Evolutionary conservation across 2,888 invertebrate genomes (phyloP), one percentile per base, ranked within the genome.

Genomic region (Philonicus albiceps): DNA sequence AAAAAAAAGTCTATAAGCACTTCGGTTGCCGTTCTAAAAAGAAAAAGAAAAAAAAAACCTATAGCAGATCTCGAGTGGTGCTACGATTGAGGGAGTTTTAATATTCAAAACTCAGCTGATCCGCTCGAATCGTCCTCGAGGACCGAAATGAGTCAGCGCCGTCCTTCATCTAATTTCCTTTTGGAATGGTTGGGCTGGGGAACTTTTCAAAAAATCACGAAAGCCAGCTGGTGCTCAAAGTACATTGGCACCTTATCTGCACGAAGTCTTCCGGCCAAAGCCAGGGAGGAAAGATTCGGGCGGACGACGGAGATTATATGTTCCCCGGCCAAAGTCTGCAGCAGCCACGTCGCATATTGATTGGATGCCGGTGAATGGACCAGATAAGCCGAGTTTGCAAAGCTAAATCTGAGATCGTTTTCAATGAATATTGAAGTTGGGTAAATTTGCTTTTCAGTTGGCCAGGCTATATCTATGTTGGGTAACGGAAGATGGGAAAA

Each of bases 351-450:
- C 64, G 64, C 64, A 73, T 84, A 84, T 84, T 84, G 84, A 84
- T 84, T 84, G 84, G 37, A 73, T 43, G 73, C 84, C 72, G 84
- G 81, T 73, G 84, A 73, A 81, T 81, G 81, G 81, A 81, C 55
- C 84, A 73, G 84, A 84, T 84, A 84, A 84, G 84, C 84, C 34
- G 34, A 84, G 73, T 84, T 84, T 84, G 84, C 84, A 73, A 84
- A 84, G 73, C 73, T 40, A 84, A 84, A 84, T 84, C 84, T 73
- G 40, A 73, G 73, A 84, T 84, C 84, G 73, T 30, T 84, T 73
- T 84, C 73, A 73, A 84, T 84, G 84, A 84, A 84, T 84, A 84
- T 84, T 84, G 72, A 84, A 84, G 84, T 73, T 73, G 84, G 81
- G 73, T 73, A 84, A 84, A 84, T 84, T 84, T 84, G 73, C 73